A percentile compares a stretch with the other conserved stretches of the same genome.
Evolutionary conservation across 1,140 invertebrate genomes (phyloP).

Genomic region (Nasonia longicornis): DNA sequence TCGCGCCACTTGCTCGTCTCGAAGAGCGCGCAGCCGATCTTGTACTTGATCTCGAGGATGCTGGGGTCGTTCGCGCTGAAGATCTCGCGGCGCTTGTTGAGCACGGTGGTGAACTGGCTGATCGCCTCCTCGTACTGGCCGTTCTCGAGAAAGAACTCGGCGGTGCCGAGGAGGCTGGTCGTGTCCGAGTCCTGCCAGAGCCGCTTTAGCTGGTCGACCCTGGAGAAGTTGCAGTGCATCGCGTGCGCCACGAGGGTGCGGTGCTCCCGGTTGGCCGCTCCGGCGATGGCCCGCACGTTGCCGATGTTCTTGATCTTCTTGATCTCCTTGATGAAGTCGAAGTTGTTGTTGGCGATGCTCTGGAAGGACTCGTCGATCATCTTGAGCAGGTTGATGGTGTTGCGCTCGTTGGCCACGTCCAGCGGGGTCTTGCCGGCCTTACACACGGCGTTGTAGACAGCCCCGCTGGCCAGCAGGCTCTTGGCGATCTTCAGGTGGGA

Average conservation of each 20-base stretch:
- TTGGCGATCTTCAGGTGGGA: slow-evolving; percentile 31
- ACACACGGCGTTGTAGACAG: slow-evolving; percentile 61
- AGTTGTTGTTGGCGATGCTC: slow-evolving; percentile 43
- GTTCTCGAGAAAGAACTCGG: background rate
- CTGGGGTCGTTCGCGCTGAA: slow-evolving; percentile 46
- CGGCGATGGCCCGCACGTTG: slow-evolving; percentile 1
- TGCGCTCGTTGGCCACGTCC: slow-evolving; percentile 39
- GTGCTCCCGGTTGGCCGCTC: slow-evolving; percentile 8
- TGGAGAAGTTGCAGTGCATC: slow-evolving; percentile 11
- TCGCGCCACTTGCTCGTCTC: slow-evolving; percentile 51
- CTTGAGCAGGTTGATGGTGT: slow-evolving; percentile 39
- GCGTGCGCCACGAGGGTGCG: slow-evolving; percentile 26
- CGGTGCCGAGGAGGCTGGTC: background rate
- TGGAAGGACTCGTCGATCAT: slow-evolving; percentile 45
- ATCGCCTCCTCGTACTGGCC: slow-evolving; percentile 24
- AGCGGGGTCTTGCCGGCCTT: slow-evolving; percentile 37
- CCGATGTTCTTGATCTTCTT: slow-evolving; percentile 10
- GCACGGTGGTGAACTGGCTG: background rate
- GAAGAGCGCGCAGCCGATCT: slow-evolving; percentile 9
- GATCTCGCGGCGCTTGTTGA: background rate
- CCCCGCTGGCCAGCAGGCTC: slow-evolving; percentile 42
- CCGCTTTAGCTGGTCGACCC: background rate
- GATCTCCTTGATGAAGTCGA: slow-evolving; percentile 31
- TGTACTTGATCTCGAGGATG: slow-evolving; percentile 43
- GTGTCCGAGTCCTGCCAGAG: background rate